Conservation (phyloP, 2,113 vertebrate genomes). For the Pao palembangensis region DNA sequence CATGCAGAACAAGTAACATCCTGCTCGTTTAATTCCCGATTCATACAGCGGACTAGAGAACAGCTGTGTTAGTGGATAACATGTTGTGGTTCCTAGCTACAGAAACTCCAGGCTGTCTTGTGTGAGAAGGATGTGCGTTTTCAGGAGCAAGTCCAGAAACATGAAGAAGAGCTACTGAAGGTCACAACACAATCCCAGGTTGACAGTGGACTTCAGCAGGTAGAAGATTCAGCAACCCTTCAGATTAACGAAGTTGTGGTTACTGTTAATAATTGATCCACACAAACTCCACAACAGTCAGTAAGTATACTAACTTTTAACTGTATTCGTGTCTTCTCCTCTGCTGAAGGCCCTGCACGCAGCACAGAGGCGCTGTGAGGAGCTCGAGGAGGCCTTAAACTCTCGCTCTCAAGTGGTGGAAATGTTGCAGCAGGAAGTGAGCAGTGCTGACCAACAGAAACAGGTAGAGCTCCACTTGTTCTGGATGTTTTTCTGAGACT, state of each 20-base stretch:
- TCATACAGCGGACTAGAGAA: no score
- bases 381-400: slow-evolving; percentile 80
- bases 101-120: slow-evolving; percentile 79
- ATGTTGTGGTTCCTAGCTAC: slow-evolving; percentile 69
- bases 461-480: slow-evolving; percentile 72
- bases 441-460: slow-evolving; percentile 81
- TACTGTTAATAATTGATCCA: neutral
- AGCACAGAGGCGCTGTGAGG: slow-evolving; percentile 80
- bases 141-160: slow-evolving; percentile 81
- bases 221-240: slow-evolving; percentile 29
- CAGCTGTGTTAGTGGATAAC: neutral
- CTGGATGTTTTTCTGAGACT: neutral
- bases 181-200: slow-evolving; percentile 63
- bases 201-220: slow-evolving; percentile 83
- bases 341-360: slow-evolving; percentile 71
- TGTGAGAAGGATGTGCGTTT: slow-evolving; percentile 86
- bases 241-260: neutral
- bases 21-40: no score
- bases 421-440: slow-evolving; percentile 86
- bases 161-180: slow-evolving; percentile 83
- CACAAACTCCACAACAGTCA: no score
- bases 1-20: slow-evolving; percentile 73
- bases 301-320: neutral
- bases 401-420: slow-evolving; percentile 83
- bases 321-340: neutral